phyloP scores from a whole-genome alignment of 1,140 invertebrate species.

The Caenorhabditis inopinata region DNA sequence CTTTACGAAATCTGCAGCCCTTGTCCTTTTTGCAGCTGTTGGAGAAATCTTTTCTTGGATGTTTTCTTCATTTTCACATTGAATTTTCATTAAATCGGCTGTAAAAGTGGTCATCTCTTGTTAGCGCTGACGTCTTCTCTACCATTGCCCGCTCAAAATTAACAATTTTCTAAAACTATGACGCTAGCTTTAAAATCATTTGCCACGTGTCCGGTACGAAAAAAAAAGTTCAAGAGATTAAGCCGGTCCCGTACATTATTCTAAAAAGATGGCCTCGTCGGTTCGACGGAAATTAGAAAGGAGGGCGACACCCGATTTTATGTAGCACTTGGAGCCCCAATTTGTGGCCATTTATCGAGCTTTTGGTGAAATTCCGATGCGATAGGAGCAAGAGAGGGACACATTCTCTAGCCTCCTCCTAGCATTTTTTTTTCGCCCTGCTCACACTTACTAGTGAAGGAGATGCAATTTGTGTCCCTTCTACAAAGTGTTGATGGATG shows the following conservation, averaged over 20 bases:
- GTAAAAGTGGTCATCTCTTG: conserved; percentile 9
- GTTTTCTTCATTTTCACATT: too few species aligned
- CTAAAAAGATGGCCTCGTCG: neutral
- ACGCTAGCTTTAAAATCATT: too few species aligned
- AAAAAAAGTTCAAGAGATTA: too few species aligned
- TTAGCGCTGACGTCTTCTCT: neutral
- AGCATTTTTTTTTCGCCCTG: neutral
- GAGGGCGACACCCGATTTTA: neutral
- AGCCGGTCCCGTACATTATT: neutral
- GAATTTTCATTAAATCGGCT: conserved; percentile 17
- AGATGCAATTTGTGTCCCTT: conserved; percentile 12
- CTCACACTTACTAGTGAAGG: conserved; percentile 4
- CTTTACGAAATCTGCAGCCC: too few species aligned
- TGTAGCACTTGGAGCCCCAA: neutral
- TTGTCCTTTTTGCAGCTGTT: too few species aligned
- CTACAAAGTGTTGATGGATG: neutral
- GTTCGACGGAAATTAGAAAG: neutral
- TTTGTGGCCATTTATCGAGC: neutral
- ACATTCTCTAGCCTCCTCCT: neutral
- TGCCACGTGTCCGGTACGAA: too few species aligned
- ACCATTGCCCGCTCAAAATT: neutral
- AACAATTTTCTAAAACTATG: too few species aligned
- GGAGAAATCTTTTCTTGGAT: too few species aligned
- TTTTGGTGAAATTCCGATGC: neutral
- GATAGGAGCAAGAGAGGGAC: neutral